Conservation (phyloP, 1,140 invertebrate species). For the Chironomus striatipennis region DNA sequence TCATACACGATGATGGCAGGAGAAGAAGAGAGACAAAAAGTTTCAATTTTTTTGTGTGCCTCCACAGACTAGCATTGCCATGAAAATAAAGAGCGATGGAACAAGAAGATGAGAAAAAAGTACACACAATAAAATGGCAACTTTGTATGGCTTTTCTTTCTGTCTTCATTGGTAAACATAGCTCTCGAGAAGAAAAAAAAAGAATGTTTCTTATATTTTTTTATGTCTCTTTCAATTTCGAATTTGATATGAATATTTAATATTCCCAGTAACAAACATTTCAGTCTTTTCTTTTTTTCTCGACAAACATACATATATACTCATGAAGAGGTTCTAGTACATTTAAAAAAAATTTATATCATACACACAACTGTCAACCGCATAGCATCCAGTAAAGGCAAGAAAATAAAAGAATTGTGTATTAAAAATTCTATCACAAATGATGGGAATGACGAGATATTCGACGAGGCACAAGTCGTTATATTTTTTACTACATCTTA, state of each 20-base stretch:
- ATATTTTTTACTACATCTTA: slow-evolving; percentile 24
- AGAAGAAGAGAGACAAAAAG: no score
- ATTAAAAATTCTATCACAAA: slow-evolving; percentile 24
- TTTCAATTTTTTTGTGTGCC: no score
- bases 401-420: not conserved
- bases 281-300: no score
- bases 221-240: slow-evolving; percentile 20
- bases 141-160: not conserved
- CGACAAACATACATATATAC: not conserved
- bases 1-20: no score
- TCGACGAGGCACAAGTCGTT: not conserved
- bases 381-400: not conserved
- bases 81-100: no score
- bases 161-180: not conserved
- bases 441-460: slow-evolving; percentile 11
- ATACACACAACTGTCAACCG: not conserved
- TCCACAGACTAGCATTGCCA: no score
- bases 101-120: not conserved
- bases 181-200: not conserved
- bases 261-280: not conserved
- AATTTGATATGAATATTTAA: slow-evolving; percentile 23
- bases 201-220: not conserved
- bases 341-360: not conserved
- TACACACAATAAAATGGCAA: not conserved
- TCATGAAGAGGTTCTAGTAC: not conserved